Percentiles rank a stretch among this genome's conserved stretches.
Evolutionary conservation across 2,888 invertebrate genomes (phyloP).

Genomic region (Hirtodrosophila confusa): DNA sequence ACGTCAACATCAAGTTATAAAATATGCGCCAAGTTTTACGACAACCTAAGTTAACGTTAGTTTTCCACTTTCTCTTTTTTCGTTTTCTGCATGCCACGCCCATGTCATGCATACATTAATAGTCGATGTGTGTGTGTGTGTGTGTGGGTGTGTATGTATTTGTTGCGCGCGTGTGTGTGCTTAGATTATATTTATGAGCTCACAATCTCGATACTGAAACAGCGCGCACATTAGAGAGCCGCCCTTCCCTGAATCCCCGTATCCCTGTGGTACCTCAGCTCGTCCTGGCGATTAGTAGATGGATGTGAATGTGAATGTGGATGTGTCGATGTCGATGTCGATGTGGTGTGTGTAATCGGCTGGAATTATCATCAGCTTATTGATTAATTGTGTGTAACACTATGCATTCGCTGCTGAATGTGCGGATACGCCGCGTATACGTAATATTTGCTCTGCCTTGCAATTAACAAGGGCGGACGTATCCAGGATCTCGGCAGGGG

Average conservation of each 20-base stretch:
- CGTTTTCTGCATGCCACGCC: slow-evolving; percentile 63
- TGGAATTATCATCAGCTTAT: slow-evolving; percentile 48
- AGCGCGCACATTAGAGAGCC: neutral
- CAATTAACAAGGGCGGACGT: slow-evolving; percentile 5
- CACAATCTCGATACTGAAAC: slow-evolving; percentile 24
- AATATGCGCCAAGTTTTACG: slow-evolving; percentile 70
- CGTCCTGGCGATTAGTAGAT: slow-evolving; percentile 19
- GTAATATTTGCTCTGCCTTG: slow-evolving; percentile 8
- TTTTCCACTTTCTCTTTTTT: slow-evolving; percentile 17
- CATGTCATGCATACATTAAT: slow-evolving; percentile 46
- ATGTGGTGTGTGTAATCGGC: slow-evolving; percentile 36
- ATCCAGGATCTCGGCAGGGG: neutral
- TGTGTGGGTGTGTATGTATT: slow-evolving; percentile 5
- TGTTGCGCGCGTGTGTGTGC: slow-evolving; percentile 6
- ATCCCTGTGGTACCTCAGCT: slow-evolving; percentile 11
- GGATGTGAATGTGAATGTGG: neutral
- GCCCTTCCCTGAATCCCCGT: too few species aligned
- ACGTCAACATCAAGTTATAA: slow-evolving; percentile 66
- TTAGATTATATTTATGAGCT: slow-evolving; percentile 55
- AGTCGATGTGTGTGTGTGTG: slow-evolving; percentile 1
- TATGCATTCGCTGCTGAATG: neutral
- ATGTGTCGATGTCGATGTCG: neutral
- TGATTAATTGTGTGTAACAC: slow-evolving; percentile 53
- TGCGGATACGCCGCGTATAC: slow-evolving; percentile 16
- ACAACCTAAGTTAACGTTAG: slow-evolving; percentile 47